A percentile compares a stretch with the other conserved stretches of the same genome.
phyloP scores from a whole-genome alignment of 2,113 vertebrate genomes.

The Dissostichus mawsoni region DNA sequence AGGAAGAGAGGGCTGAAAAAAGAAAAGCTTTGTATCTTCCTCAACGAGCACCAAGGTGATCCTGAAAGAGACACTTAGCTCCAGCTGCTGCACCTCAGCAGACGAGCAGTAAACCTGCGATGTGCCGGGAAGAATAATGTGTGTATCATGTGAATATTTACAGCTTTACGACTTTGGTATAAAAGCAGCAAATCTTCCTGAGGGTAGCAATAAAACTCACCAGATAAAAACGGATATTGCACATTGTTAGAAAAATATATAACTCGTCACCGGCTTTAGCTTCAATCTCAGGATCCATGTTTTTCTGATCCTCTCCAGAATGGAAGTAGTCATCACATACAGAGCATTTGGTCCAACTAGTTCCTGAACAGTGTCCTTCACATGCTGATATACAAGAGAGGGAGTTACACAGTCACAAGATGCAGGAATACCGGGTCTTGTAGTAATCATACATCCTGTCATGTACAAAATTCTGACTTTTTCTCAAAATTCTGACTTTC shows the following conservation, averaged over 20 bases:
- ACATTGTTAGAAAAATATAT: neutral
- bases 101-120: constrained; percentile 35
- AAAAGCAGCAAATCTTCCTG: neutral
- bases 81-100: constrained; percentile 42
- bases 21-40: constrained; percentile 33
- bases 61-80: constrained; percentile 55
- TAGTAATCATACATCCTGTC: no score
- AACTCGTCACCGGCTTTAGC: no score
- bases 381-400: no score
- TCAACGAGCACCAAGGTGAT: constrained; percentile 51
- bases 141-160: constrained; percentile 24
- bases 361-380: no score
- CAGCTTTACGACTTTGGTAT: constrained; percentile 5
- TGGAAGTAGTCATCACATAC: no score
- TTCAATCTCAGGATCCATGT: no score
- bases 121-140: constrained; percentile 18
- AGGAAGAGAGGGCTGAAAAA: constrained; percentile 5
- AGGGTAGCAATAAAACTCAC: neutral
- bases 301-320: no score
- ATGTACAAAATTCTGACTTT: no score
- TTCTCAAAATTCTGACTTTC: no score
- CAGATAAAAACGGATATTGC: constrained; percentile 18
- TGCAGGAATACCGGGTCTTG: no score
- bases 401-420: no score
- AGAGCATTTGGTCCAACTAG: no score